Evolutionary conservation across 2,888 invertebrate species (phyloP), one percentile per base, ranked within the genome.

Genomic region (Ellobium chinense): DNA sequence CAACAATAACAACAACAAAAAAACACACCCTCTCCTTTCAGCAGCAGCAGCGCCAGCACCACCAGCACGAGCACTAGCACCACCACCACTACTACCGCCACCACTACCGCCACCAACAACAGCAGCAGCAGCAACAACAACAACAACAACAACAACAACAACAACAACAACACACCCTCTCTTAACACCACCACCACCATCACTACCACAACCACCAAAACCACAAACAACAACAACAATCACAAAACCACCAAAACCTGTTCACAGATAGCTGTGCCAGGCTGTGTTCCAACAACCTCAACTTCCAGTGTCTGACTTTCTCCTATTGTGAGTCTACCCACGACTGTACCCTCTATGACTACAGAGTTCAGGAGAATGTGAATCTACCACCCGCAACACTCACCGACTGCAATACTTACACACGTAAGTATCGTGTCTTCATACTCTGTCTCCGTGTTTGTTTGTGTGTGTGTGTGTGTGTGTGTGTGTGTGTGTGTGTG

Each of bases 211-310:
- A 27, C 29, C 29, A 12, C 36, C 37, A 62, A 24, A 7, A 62
- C 34, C 1, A 24, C 36, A 4, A 60, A 36, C 7, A 46, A 9
- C 0, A 70, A 29, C 1, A 34, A 18, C 2, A 12, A 2, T 27
- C 1, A 18, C 14, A 70, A 21, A 29, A 46, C 0, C 12, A 24
- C 56, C 18, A 29, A 31, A 1, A 27, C 1, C 7, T 36, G 5
- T 9, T 63, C 34, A 4, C 63, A 63, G 63, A 63, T 63, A 34
- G 34, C 63, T 63, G 63, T 63, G 63, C 63, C 34, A 63, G 63
- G 34, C 34, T 63, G 5, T 63, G 63, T 31, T 63, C 63, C 9
- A 63, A 63, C 27, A 63, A 7, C 18, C 63, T 63, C 4, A 63
- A 31, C 31, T 63, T 63, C 18, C 63, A 63, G 34, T 63, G 63